Conservation (phyloP, 2,888 invertebrate species). For the Junonia oenone region DNA sequence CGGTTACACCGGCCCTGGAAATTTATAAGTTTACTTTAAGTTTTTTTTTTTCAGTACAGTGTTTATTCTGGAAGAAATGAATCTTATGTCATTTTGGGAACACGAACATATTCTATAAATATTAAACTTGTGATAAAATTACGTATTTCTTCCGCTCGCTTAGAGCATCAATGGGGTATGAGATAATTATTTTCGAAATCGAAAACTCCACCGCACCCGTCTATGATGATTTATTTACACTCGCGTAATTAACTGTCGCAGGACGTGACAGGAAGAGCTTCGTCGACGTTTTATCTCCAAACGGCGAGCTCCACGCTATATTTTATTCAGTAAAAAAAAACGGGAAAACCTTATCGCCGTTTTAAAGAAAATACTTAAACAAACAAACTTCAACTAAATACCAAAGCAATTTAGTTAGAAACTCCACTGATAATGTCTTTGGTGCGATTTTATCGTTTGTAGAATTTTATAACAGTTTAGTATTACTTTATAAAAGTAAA, state of each 20-base stretch:
- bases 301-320: slow-evolving; percentile 59
- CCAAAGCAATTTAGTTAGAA: slow-evolving; percentile 60
- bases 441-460: slow-evolving; percentile 42
- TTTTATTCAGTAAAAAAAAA: slow-evolving; percentile 69
- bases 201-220: slow-evolving; percentile 66
- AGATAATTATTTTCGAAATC: slow-evolving; percentile 76
- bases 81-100: too few relatives aligned
- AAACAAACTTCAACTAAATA: slow-evolving; percentile 73
- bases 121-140: not conserved
- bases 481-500: not conserved
- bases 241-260: slow-evolving; percentile 78
- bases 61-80: too few relatives aligned
- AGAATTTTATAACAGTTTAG: not conserved
- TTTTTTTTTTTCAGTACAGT: too few relatives aligned
- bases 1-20: slow-evolving; percentile 99
- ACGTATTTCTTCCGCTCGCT: slow-evolving; percentile 66
- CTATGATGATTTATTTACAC: slow-evolving; percentile 79
- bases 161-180: slow-evolving; percentile 72
- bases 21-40: not conserved
- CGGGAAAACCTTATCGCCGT: slow-evolving; percentile 67
- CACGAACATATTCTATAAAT: not conserved
- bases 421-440: slow-evolving; percentile 65
- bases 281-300: slow-evolving; percentile 68
- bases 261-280: slow-evolving; percentile 74
- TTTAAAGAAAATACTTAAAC: slow-evolving; percentile 67